Evolutionary conservation across 2,113 vertebrate genomes (phyloP), one percentile per base, ranked within the genome.

Genomic region (Ophthalmolycus amberensis): DNA sequence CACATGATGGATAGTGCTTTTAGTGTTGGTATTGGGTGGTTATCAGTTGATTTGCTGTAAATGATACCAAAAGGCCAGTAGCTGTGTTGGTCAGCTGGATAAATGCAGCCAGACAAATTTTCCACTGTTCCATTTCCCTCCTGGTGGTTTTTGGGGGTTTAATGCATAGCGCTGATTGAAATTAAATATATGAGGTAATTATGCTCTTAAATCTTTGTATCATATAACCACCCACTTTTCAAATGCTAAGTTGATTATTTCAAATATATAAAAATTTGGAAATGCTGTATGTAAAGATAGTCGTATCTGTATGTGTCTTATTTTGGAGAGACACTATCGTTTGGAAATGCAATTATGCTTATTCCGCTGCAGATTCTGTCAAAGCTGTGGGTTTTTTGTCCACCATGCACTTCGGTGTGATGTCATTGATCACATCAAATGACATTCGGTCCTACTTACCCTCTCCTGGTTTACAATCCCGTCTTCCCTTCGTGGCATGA

Each of bases 11-110:
- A 94, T 94, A 82, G 85, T 84, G 70, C 71, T 85, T 89, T 84
- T 90, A 80, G 79, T 93, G 90, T 93, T 93, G 82, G 81, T 93
- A 73, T 93, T 94, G 92, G 92, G 89, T 88, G 88, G 90, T 90
- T 92, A 93, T 93, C 91, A 89, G 84, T 90, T 92, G 79, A 84
- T 90, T 90, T 42, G 74, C 82, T 89, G 92, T 91, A 93, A 94
- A 82, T 88, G 71, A 94, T 89, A 92, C 89, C 52, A 66, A 86
- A 84, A 75, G 71, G 68, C 83, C 83, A 77, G 76, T 81, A 86
- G 83, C 86, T 66, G 63, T 78, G 71, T 72, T 79, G 80, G 79
- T 88, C 81, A 79, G 77, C 72, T 79, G 60, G 79, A 85, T 84
- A 80, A 82, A 86, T 67, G 71, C 40, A 79, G 64, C 71, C 82